phyloP scores from a whole-genome alignment of 2,888 invertebrate species.

The Brachyptera risi region DNA sequence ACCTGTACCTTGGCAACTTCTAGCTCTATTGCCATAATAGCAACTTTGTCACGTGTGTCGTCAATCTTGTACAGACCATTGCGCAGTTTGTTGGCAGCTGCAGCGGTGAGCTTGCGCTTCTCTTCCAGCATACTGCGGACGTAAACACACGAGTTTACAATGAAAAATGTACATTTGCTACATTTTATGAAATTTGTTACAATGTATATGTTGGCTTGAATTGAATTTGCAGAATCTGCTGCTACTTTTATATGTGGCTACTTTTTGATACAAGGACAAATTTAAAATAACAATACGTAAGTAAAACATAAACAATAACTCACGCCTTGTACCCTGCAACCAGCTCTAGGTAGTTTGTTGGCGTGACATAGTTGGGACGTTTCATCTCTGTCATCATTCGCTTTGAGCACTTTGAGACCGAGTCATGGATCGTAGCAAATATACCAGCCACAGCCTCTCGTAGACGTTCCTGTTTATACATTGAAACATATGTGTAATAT shows the following conservation, averaged over 20 bases:
- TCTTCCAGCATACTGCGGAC: slow-evolving; percentile 59
- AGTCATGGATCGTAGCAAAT: slow-evolving; percentile 78
- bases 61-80: slow-evolving; percentile 84
- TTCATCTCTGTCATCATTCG: slow-evolving; percentile 74
- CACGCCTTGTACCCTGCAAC: slow-evolving; percentile 79
- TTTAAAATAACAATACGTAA: too few relatives aligned
- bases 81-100: slow-evolving; percentile 72
- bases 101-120: slow-evolving; percentile 67
- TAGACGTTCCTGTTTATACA: too few relatives aligned
- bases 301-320: slow-evolving; percentile 41
- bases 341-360: slow-evolving; percentile 81
- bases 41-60: slow-evolving; percentile 76
- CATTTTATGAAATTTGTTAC: too few relatives aligned
- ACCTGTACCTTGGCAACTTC: slow-evolving; percentile 64
- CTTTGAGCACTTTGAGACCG: slow-evolving; percentile 67
- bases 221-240: too few relatives aligned
- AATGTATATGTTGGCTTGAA: too few relatives aligned
- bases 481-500: too few relatives aligned
- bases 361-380: slow-evolving; percentile 82
- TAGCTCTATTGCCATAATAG: slow-evolving; percentile 78
- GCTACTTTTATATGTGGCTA: too few relatives aligned
- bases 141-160: too few relatives aligned
- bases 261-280: too few relatives aligned
- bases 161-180: too few relatives aligned
- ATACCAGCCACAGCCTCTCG: slow-evolving; percentile 65